phyloP scores from a whole-genome alignment of 1,140 invertebrate genomes.

The Nephila pilipes region DNA sequence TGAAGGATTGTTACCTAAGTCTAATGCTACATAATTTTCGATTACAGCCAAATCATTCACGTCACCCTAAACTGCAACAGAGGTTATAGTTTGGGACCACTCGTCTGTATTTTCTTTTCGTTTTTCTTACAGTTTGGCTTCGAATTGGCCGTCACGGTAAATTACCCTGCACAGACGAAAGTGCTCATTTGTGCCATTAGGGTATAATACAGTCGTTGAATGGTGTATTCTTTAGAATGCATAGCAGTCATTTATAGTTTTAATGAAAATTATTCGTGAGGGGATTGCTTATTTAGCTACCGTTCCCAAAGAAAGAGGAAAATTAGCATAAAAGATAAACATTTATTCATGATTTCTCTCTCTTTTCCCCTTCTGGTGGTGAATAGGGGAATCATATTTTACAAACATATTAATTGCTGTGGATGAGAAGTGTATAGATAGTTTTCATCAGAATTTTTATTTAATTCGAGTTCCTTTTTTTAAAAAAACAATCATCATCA shows the following conservation, averaged over 20 bases:
- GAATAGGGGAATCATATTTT: not conserved
- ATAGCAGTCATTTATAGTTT: constrained; percentile 17
- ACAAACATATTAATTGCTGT: not conserved
- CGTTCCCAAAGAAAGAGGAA: not conserved
- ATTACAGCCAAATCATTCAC: constrained; percentile 70
- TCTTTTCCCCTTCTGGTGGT: not conserved
- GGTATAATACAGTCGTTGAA: constrained; percentile 47
- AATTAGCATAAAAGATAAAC: not conserved
- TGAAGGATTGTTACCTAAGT: constrained; percentile 60
- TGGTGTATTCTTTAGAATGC: not conserved
- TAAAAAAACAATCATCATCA: no score
- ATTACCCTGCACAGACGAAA: constrained; percentile 60
- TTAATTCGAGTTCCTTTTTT: no score
- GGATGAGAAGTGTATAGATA: no score
- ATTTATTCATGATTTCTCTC: not conserved
- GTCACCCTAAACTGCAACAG: constrained; percentile 1
- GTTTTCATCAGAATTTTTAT: no score
- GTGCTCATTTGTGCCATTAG: constrained; percentile 55
- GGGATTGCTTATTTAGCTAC: not conserved
- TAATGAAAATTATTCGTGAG: constrained; percentile 48
- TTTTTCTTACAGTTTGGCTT: not conserved
- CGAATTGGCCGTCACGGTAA: not conserved
- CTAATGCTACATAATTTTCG: constrained; percentile 70
- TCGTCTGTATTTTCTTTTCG: not conserved
- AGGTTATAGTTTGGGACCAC: not conserved